A percentile compares a stretch with the other conserved stretches of the same genome.
phyloP scores from a whole-genome alignment of 2,113 vertebrate genomes.

The Chaetodon trifascialis region DNA sequence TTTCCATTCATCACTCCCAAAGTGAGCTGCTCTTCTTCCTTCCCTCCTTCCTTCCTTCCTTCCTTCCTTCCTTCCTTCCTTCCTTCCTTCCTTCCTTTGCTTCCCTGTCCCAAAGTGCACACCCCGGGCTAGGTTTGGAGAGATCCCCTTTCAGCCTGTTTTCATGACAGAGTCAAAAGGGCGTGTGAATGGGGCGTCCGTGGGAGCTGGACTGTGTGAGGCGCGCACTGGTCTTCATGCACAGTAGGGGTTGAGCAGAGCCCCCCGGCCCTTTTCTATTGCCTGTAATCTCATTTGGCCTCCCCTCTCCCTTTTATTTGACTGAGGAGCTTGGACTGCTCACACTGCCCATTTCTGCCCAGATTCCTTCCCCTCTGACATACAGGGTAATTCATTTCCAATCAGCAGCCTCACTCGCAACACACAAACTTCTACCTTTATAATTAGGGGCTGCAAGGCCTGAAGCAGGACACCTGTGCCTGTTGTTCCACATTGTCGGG shows the following conservation, averaged over 20 bases:
- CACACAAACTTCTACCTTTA: slow-evolving; percentile 62
- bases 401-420: slow-evolving; percentile 68
- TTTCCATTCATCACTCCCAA: slow-evolving; percentile 59
- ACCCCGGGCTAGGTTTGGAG: slow-evolving; percentile 76
- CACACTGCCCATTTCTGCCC: slow-evolving; percentile 78
- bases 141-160: slow-evolving; percentile 87
- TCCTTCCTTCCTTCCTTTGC: slow-evolving; percentile 31
- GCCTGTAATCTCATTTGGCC: slow-evolving; percentile 93
- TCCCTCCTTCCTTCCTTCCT: slow-evolving; percentile 30
- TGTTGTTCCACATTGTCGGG: slow-evolving; percentile 41
- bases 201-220: slow-evolving; percentile 90
- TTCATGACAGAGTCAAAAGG: slow-evolving; percentile 94
- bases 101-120: slow-evolving; percentile 67
- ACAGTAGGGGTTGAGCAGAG: slow-evolving; percentile 96
- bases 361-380: slow-evolving; percentile 80
- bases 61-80: slow-evolving; percentile 29
- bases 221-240: slow-evolving; percentile 90
- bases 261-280: slow-evolving; percentile 92
- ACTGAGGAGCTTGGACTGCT: slow-evolving; percentile 86
- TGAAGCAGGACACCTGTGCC: slow-evolving; percentile 59
- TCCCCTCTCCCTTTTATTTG: slow-evolving; percentile 87
- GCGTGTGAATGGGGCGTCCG: slow-evolving; percentile 97
- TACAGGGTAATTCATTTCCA: slow-evolving; percentile 78
- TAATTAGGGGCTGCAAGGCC: slow-evolving; percentile 37
- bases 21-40: slow-evolving; percentile 42